Percentiles rank a stretch among this genome's conserved stretches.
Conservation (phyloP, 2,113 vertebrate genomes). For the Salvelinus sp. region DNA sequence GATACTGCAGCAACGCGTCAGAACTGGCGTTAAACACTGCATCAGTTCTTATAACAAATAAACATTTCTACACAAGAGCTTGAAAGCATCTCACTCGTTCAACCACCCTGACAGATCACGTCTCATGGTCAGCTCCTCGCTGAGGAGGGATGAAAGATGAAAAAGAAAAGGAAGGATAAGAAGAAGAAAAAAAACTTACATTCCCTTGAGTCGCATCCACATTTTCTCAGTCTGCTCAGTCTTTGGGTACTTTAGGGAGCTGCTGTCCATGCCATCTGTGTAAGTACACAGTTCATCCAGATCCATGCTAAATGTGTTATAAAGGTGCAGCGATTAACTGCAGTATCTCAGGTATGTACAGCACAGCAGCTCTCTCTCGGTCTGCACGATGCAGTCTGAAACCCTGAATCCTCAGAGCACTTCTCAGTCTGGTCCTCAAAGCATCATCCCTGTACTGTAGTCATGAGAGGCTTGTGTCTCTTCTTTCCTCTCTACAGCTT, state of each 20-base stretch:
- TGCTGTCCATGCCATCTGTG: constrained; percentile 53
- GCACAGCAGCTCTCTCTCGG: background rate
- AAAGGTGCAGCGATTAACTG: background rate
- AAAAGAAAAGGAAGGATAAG: background rate
- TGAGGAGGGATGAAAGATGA: background rate
- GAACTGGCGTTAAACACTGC: background rate
- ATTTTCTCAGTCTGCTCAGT: constrained; percentile 59
- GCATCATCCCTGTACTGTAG: background rate
- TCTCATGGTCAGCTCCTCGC: background rate
- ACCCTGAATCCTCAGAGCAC: constrained; percentile 40
- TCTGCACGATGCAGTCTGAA: background rate
- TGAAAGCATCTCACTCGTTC: background rate
- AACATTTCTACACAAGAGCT: background rate
- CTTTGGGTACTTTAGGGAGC: constrained; percentile 53
- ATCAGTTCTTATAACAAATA: background rate
- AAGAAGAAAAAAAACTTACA: constrained; percentile 47
- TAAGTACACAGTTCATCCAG: constrained; percentile 49
- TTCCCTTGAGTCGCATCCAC: constrained; percentile 61
- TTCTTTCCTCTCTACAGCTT: constrained; percentile 20
- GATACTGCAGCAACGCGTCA: background rate
- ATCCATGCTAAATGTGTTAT: constrained; percentile 3
- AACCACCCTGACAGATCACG: background rate
- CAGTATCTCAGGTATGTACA: background rate
- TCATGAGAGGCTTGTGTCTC: constrained; percentile 17
- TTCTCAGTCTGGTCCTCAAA: background rate